Conservation (phyloP, 2,797 vertebrate genomes). For the Melopsittacus undulatus region DNA sequence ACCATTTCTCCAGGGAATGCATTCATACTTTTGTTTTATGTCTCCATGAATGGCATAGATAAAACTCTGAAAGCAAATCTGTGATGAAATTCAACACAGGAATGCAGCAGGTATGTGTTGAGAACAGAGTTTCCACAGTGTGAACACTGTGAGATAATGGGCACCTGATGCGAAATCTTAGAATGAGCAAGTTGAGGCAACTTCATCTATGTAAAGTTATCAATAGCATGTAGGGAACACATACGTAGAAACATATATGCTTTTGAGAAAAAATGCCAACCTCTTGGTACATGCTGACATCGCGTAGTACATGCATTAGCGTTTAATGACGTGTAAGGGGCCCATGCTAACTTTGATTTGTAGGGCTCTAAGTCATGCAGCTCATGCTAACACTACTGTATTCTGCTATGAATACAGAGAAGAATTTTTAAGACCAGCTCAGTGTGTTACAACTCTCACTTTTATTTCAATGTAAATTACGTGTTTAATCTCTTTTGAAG, state of each 20-base stretch:
- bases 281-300: neutral
- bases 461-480: neutral
- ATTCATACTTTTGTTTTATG: neutral
- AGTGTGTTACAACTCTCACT: neutral
- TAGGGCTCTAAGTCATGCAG: neutral
- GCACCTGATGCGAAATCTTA: neutral
- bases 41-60: neutral
- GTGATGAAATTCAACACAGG: neutral
- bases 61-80: neutral
- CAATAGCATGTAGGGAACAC: neutral
- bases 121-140: neutral
- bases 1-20: neutral
- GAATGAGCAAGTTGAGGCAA: neutral
- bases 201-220: neutral
- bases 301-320: neutral
- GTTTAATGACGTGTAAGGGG: constrained; percentile 17
- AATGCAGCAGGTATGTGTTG: neutral
- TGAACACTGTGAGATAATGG: neutral
- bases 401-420: neutral
- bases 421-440: constrained; percentile 1
- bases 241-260: neutral
- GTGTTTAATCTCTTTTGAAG: neutral
- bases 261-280: neutral
- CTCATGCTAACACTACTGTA: neutral
- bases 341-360: neutral